Evolutionary conservation across 2,113 vertebrate species (phyloP).

Genomic region (Colossoma macropomum): DNA sequence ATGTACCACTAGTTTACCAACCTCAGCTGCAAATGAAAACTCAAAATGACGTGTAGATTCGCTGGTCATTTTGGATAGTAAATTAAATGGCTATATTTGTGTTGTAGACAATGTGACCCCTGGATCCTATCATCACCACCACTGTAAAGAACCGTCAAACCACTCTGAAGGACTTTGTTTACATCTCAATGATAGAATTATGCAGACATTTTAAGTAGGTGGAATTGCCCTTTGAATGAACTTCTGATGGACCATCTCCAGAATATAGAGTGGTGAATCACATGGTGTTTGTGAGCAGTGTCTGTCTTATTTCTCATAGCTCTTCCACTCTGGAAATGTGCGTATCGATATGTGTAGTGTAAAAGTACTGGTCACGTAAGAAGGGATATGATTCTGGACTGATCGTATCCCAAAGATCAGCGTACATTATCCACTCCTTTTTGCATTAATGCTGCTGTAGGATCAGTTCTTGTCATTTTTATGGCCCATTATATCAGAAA

Average conservation of each 20-base stretch:
- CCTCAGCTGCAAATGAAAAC: too few species aligned
- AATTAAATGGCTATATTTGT: too few species aligned
- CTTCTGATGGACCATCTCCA: background rate
- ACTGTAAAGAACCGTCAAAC: background rate
- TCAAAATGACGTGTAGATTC: too few species aligned
- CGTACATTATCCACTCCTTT: background rate
- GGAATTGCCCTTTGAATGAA: background rate
- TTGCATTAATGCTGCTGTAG: background rate
- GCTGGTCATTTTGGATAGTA: too few species aligned
- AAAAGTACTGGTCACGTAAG: background rate
- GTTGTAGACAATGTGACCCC: too few species aligned
- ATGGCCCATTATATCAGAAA: background rate
- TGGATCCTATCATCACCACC: too few species aligned
- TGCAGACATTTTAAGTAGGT: too few species aligned
- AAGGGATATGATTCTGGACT: background rate
- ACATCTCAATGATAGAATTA: too few species aligned
- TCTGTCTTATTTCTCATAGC: background rate
- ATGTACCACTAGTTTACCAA: too few species aligned
- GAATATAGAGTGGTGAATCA: background rate
- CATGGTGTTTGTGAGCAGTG: background rate
- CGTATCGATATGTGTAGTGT: background rate
- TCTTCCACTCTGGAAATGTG: background rate
- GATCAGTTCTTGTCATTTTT: background rate
- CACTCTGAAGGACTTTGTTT: background rate
- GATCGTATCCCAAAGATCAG: background rate